Conservation (phyloP, 2,797 vertebrate genomes). For the Enteromius mattozi region DNA sequence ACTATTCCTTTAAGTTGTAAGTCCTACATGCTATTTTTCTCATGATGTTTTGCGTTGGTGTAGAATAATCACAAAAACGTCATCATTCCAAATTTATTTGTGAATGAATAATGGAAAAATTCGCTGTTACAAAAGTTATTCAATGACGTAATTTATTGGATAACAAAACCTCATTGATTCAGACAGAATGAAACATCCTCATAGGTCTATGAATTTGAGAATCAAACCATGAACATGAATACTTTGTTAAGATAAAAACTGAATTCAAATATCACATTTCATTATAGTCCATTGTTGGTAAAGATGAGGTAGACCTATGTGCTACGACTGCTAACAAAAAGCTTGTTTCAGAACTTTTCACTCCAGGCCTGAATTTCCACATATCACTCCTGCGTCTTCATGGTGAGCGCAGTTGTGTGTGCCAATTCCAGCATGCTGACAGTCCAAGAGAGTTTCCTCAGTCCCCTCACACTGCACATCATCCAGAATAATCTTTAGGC, state of each 20-base stretch:
- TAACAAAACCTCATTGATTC: conserved; percentile 13
- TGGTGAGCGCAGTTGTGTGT: conserved; percentile 87
- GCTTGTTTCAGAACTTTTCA: conserved; percentile 32
- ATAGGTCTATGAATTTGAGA: conserved; percentile 34
- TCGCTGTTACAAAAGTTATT: neutral
- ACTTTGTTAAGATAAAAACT: conserved; percentile 15
- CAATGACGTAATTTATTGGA: neutral
- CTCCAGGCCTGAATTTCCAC: conserved; percentile 69
- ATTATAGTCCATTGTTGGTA: neutral
- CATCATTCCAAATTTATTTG: conserved; percentile 2
- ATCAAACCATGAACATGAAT: conserved; percentile 12
- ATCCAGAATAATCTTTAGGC: conserved; percentile 86
- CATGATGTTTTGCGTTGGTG: neutral
- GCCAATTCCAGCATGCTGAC: conserved; percentile 80
- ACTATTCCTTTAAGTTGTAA: neutral
- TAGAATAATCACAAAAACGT: neutral
- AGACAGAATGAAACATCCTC: conserved; percentile 25
- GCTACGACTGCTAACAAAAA: conserved; percentile 39
- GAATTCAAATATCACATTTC: conserved; percentile 15
- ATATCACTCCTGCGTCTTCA: conserved; percentile 91
- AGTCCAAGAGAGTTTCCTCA: conserved; percentile 86
- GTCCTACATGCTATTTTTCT: neutral
- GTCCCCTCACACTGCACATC: conserved; percentile 86
- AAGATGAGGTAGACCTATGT: conserved; percentile 61
- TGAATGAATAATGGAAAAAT: neutral